Evolutionary conservation across 92 coral and sea anemone species (phyloP), one percentile per base, ranked within the genome.

Genomic region (Phenganax stokvisi): DNA sequence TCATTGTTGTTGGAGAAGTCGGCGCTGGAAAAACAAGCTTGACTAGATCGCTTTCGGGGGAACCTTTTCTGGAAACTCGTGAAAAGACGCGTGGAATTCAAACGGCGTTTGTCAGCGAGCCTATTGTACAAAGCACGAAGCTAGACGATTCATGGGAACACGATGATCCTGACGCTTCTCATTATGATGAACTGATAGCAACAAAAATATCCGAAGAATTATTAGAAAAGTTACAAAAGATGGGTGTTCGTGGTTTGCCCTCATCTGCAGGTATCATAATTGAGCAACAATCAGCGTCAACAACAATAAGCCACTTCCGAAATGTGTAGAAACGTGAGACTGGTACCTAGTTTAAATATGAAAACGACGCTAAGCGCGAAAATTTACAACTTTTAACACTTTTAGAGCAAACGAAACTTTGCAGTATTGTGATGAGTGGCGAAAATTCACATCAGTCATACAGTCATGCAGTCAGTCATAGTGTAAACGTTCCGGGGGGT

Each of bases 21-120:
- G 89, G 87, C 0, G 93, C 85, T 5, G 93, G 93, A 6, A 90
- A 90, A 81, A 88, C 93, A 57, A 87, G 93, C 80, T 86, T 90
- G 9, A 90, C 85, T 3, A 84, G 93, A 55, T 85, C 84, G 68
- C 86, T 90, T 13, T 83, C 91, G 70, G 89, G 89, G 27, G 63
- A 83, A 74, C 86, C 85, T 1, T 90, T 87, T 51, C 61, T 4
- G 10, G 73, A 85, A 30, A 82, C 74, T 13, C 88, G 91, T 13
- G 17, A 28, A 37, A 84, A 85, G 64, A 90, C 92, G 1, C 92
- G 81, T 77, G 92, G 92, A 77, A 87, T 90, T 15, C 62, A 80
- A 27, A 89, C 90, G 54, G 87, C 88, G 16, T 80, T 85, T 83
- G 90, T 87, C 54, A 81, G 68, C 30, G 68, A 69, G 30, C 16